A percentile compares a stretch with the other conserved stretches of the same genome.
These are phyloP conservation scores for Fistularia tabacaria DNA, from an alignment of 2,797 vertebrate species.

Conservation along the genomic window DNA sequence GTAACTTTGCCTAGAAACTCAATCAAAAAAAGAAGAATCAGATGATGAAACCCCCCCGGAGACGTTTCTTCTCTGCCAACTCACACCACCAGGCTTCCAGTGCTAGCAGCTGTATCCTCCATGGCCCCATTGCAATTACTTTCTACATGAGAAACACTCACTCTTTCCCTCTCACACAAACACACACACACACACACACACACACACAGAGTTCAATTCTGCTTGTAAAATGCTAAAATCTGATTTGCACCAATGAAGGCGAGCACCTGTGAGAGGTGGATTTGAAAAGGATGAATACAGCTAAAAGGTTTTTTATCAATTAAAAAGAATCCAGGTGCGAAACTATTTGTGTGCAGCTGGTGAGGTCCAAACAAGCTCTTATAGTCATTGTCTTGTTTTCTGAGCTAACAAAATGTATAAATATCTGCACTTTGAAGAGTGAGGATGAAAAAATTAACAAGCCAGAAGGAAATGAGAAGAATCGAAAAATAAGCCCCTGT, in stretches of 20 bases:
- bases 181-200: no score
- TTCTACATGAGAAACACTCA: slow-evolving; percentile 7
- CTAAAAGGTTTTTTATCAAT: no score
- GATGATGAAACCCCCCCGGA: slow-evolving; percentile 16
- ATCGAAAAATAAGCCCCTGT: no score
- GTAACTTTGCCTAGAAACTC: slow-evolving; percentile 19
- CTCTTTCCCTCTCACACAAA: no score
- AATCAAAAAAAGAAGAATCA: slow-evolving; percentile 24
- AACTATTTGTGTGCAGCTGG: slow-evolving; percentile 1
- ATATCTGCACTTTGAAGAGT: neutral
- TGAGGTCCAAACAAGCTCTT: neutral
- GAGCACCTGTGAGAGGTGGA: neutral
- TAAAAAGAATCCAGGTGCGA: neutral
- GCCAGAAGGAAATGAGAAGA: no score
- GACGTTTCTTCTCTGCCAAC: neutral
- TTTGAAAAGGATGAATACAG: neutral
- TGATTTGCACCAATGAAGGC: no score
- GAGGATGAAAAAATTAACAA: no score
- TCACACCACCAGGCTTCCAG: slow-evolving; percentile 13
- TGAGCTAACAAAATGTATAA: neutral
- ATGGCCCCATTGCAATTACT: slow-evolving; percentile 29
- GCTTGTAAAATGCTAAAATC: neutral
- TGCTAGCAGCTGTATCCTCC: slow-evolving; percentile 62
- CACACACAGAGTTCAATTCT: neutral
- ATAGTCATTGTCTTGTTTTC: neutral